Base-by-base conservation (phyloP, 2,888 invertebrate genomes). In the Cryptus viduatorius region DNA sequence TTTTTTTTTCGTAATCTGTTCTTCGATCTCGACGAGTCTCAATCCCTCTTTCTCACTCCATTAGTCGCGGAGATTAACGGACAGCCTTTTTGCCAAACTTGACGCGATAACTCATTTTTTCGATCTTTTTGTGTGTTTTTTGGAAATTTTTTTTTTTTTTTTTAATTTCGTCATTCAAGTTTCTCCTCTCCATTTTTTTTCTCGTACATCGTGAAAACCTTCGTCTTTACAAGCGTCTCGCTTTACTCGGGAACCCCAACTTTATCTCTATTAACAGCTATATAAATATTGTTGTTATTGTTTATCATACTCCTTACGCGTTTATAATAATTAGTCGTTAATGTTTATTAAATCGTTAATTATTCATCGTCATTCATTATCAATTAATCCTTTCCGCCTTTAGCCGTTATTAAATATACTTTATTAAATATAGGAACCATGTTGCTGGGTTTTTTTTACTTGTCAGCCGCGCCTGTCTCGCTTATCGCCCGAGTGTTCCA, bases 361-460 rank as follows among this genome's bases (percentile, higher is more conserved):
- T 86, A 86, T 87, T 89, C 87, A 86, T 88, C 88, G 85, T 87
- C 87, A 78, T 83, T 82, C 87, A 80, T 83, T 82, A 84, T 82
- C 77, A 71, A 78, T 82, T 77, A 76, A 69, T 79, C 76, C 80
- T 76, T 69, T 79, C 71, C 67, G 79, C 56, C 37, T 75, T 86
- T 91, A 89, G 89, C 87, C 87, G 86, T 91, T 90, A 89, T 90
- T 92, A 92, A 92, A 92, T 92, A 89, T 92, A 92, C 88, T 92
- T 92, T 92, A 92, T 92, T 92, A 91, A 92, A 92, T 92, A 93
- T 93, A 93, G 92, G 92, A 93, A 93, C 93, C 92, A 93, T 93
- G 92, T 92, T 92, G 90, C 90, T 93, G 92, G 92, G 92, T 92
- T 91, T 91, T 90, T 87, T 88, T 86, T 88, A 78, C 79, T 86